phyloP scores from a whole-genome alignment of 2,113 vertebrate species.

The Alouatta palliata region DNA sequence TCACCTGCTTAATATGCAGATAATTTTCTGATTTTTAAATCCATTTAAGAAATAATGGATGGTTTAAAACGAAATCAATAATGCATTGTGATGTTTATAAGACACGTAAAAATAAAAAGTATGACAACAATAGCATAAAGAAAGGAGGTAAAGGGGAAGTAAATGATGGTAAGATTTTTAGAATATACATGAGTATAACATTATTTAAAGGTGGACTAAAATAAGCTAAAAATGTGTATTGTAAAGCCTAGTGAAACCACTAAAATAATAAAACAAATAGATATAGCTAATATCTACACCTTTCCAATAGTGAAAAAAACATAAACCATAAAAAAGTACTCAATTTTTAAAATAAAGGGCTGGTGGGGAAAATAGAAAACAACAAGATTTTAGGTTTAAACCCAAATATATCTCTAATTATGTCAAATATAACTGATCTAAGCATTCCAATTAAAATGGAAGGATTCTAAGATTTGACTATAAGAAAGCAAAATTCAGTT shows the following conservation, averaged over 20 bases:
- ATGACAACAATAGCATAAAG: not conserved
- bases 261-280: not conserved
- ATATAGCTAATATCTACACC: not conserved
- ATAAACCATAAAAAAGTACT: not conserved
- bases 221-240: not conserved
- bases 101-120: not conserved
- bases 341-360: not conserved
- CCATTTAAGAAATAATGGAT: not conserved
- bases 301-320: not conserved
- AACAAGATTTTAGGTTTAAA: not conserved
- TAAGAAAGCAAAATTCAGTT: not conserved
- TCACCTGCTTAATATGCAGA: not conserved
- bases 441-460: not conserved
- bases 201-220: too few relatives aligned
- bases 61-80: not conserved
- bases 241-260: not conserved
- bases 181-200: not conserved
- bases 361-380: not conserved
- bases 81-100: not conserved
- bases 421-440: not conserved
- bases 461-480: not conserved
- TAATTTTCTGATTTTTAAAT: constrained; percentile 6
- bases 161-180: not conserved
- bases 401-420: not conserved
- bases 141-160: not conserved